phyloP scores from a whole-genome alignment of 2,888 invertebrate species.

The Ceraclea dissimilis region DNA sequence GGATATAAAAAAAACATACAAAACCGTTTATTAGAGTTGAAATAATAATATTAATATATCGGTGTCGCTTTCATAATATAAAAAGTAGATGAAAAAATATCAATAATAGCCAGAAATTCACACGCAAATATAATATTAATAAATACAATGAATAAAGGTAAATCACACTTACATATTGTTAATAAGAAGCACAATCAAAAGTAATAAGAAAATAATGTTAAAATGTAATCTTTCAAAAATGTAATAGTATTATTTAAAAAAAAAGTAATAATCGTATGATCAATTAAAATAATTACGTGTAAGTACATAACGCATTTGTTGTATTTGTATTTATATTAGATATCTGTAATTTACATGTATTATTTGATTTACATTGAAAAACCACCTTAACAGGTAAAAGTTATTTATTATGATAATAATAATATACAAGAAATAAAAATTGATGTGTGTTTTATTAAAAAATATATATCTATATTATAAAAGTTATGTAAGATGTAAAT shows the following conservation, averaged over 20 bases:
- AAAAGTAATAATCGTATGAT: not conserved
- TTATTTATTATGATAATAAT: slow-evolving; percentile 4
- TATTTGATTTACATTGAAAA: not conserved
- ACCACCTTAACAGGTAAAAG: not conserved
- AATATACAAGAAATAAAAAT: not conserved
- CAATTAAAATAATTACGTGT: not conserved
- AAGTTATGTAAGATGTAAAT: slow-evolving; percentile 14
- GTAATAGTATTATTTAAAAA: not conserved
- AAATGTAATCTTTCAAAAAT: not conserved
- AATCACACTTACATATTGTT: not conserved
- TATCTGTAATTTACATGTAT: not conserved
- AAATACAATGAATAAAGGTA: not conserved
- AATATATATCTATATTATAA: not conserved
- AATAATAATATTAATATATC: not conserved
- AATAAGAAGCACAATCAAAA: no score
- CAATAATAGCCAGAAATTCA: no score
- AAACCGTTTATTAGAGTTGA: no score
- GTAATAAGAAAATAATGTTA: not conserved
- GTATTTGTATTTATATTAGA: not conserved
- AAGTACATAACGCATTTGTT: not conserved
- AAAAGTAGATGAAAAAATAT: not conserved
- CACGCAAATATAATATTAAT: not conserved
- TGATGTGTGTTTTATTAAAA: not conserved
- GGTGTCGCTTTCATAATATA: not conserved
- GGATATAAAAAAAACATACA: no score